Evolutionary conservation across 2,113 vertebrate genomes (phyloP).

Genomic region (Sinocyclocheilus rhinocerous): DNA sequence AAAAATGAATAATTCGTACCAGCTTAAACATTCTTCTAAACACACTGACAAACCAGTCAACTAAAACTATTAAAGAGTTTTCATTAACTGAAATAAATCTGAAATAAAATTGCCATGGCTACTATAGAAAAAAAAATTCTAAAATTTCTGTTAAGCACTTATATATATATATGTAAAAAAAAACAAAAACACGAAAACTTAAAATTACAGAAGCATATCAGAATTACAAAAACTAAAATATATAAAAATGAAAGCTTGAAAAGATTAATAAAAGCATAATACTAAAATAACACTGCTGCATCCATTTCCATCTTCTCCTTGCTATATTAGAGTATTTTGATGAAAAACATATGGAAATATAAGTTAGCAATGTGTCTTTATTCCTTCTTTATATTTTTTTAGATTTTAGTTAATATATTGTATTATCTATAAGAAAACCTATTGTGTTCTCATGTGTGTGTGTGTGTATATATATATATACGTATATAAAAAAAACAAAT

Average conservation of each 20-base stretch:
- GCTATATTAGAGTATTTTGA: not conserved
- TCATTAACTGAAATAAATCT: not conserved
- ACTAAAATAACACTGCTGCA: not conserved
- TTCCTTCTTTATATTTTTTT: not conserved
- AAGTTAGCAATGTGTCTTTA: not conserved
- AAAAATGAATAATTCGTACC: too few relatives aligned
- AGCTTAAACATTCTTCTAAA: not conserved
- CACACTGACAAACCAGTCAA: not conserved
- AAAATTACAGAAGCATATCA: not conserved
- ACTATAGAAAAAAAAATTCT: not conserved
- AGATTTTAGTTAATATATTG: not conserved
- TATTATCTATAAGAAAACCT: not conserved
- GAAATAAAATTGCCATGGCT: not conserved
- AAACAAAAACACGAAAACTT: not conserved
- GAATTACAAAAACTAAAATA: not conserved
- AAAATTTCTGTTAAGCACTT: not conserved
- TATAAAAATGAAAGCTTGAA: not conserved
- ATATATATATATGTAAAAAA: too few relatives aligned
- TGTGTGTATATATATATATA: too few relatives aligned
- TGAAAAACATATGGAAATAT: not conserved
- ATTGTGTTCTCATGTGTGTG: not conserved
- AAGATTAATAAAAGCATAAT: not conserved
- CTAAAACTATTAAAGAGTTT: not conserved
- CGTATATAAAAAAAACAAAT: too few relatives aligned
- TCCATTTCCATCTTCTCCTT: not conserved